These are phyloP conservation scores for Ariolimax columbianus DNA, from an alignment of 2,888 invertebrate genomes.

Conservation along the genomic window DNA sequence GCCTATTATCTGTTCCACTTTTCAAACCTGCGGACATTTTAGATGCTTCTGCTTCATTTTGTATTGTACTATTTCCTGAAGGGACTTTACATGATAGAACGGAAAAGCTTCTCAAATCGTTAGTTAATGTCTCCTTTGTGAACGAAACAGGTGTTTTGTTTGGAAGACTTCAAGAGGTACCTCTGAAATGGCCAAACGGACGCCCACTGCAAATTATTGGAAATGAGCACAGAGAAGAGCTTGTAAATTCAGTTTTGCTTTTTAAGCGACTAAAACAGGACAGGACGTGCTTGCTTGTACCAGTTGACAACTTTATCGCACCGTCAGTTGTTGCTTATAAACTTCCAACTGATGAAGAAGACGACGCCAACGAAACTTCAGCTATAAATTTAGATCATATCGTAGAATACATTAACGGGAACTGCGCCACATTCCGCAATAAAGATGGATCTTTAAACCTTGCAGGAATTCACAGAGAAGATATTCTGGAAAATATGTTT, in stretches of 20 bases:
- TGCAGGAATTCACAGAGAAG: constrained; percentile 66
- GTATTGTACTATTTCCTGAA: constrained; percentile 28
- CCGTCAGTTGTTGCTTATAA: constrained; percentile 50
- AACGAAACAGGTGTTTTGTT: constrained; percentile 57
- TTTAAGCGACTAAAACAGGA: constrained; percentile 58
- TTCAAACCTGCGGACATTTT: constrained; percentile 26
- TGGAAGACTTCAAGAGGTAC: constrained; percentile 53
- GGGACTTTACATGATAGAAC: constrained; percentile 3
- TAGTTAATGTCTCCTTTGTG: constrained; percentile 57
- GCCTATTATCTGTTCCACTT: not conserved
- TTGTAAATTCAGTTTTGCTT: constrained; percentile 51
- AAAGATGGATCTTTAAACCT: constrained; percentile 60
- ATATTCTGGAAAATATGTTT: constrained; percentile 68
- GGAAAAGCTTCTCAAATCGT: not conserved
- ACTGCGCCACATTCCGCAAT: constrained; percentile 65
- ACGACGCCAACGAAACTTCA: not conserved
- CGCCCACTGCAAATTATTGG: constrained; percentile 43
- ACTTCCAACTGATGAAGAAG: constrained; percentile 37
- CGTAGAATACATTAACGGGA: constrained; percentile 65
- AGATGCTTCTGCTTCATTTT: constrained; percentile 9
- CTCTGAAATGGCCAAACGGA: constrained; percentile 58
- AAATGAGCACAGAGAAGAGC: not conserved
- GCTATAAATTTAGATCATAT: constrained; percentile 45
- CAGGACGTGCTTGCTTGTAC: constrained; percentile 63
- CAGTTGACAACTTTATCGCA: constrained; percentile 33